A percentile compares a stretch with the other conserved stretches of the same genome.
These are phyloP conservation scores for Xerus rutilus DNA, from an alignment of 2,797 vertebrate genomes.

Conservation along the genomic window DNA sequence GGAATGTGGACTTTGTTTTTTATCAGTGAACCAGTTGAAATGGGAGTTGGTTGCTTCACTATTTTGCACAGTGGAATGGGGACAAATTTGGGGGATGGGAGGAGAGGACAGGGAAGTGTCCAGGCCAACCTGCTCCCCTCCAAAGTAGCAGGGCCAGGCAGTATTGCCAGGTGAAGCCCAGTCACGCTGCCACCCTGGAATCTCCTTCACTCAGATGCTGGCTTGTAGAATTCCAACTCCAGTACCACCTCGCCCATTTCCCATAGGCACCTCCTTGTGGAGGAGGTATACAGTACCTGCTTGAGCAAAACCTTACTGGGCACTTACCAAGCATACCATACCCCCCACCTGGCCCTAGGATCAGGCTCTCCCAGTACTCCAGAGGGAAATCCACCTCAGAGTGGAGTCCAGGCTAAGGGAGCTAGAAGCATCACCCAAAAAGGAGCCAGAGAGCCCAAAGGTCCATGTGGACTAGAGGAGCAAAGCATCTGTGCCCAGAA, in stretches of 20 bases:
- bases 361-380: not conserved
- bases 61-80: not conserved
- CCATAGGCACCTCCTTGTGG: not conserved
- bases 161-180: not conserved
- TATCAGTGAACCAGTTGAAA: not conserved
- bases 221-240: not conserved
- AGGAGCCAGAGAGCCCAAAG: not conserved
- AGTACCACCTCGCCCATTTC: not conserved
- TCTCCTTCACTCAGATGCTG: not conserved
- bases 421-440: not conserved
- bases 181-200: not conserved
- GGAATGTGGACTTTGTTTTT: not conserved
- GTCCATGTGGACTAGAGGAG: too few species aligned
- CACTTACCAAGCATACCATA: not conserved
- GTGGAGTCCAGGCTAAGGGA: not conserved
- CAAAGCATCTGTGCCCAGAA: not conserved
- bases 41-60: not conserved
- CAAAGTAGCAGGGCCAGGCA: accelerated
- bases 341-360: not conserved
- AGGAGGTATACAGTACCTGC: not conserved
- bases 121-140: not conserved
- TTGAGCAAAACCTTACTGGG: not conserved
- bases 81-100: not conserved
- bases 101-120: not conserved
- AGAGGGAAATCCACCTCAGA: not conserved